These are phyloP conservation scores for Ylistrum balloti DNA, from an alignment of 1,140 invertebrate genomes.

Conservation along the genomic window DNA sequence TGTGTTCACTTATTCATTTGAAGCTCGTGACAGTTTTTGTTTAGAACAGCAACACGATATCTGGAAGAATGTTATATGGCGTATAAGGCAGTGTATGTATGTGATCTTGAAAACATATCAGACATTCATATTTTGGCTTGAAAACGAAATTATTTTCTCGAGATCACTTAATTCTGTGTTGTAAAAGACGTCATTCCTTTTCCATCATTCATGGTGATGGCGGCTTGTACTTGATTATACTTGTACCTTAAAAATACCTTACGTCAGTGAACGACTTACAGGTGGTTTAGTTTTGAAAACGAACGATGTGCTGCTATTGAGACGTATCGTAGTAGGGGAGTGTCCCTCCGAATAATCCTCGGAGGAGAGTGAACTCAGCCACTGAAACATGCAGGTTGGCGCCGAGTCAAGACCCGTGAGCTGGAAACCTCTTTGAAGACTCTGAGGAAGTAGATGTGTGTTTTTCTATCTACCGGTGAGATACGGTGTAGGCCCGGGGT, in stretches of 20 bases:
- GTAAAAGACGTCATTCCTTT: background rate
- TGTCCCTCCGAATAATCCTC: background rate
- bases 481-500: background rate
- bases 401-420: slow-evolving; percentile 8
- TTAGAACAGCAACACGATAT: too few species aligned
- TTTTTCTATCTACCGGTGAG: slow-evolving; percentile 5
- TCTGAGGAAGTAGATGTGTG: background rate
- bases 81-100: too few species aligned
- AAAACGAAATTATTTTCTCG: background rate
- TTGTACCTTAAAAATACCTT: background rate
- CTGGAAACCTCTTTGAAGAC: slow-evolving; percentile 17
- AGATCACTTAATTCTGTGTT: background rate
- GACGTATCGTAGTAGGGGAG: background rate
- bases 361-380: background rate
- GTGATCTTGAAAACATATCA: too few species aligned
- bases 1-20: too few species aligned
- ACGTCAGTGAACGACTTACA: background rate
- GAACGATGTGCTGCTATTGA: background rate
- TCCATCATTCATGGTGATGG: background rate
- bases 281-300: background rate
- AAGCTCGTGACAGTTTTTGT: too few species aligned
- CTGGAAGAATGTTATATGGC: too few species aligned
- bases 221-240: background rate
- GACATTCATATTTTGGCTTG: background rate
- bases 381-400: slow-evolving; percentile 25